Evolutionary conservation across 2,888 invertebrate species (phyloP).

Genomic region (Agelastica alni): DNA sequence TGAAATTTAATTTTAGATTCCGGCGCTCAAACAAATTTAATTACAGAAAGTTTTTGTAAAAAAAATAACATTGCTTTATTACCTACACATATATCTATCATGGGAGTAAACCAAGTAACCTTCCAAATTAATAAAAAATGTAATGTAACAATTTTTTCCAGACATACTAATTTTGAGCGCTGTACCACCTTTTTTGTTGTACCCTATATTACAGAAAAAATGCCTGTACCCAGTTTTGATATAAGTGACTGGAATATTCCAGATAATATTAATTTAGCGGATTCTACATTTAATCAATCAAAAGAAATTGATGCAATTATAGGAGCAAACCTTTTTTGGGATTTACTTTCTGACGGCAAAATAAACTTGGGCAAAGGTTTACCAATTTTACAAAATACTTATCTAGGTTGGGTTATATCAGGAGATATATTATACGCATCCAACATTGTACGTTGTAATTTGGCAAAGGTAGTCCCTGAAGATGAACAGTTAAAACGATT

Average conservation of each 20-base stretch:
- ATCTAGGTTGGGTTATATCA: too few relatives aligned
- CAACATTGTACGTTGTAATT: slow-evolving; percentile 9
- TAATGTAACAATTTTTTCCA: slow-evolving; percentile 1
- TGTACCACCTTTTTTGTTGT: not conserved
- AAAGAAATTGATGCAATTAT: slow-evolving; percentile 23
- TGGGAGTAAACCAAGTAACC: slow-evolving; percentile 4
- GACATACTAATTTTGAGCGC: not conserved
- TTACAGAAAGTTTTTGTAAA: not conserved
- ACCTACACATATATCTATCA: slow-evolving; percentile 2
- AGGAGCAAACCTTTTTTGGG: slow-evolving; percentile 25
- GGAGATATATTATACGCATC: too few relatives aligned
- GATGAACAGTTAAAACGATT: slow-evolving; percentile 21
- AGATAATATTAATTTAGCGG: not conserved
- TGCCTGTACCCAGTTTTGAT: not conserved
- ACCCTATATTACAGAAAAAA: not conserved
- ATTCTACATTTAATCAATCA: slow-evolving; percentile 4
- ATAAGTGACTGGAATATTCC: not conserved
- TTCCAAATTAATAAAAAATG: slow-evolving; percentile 3
- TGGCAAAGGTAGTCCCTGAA: slow-evolving; percentile 19
- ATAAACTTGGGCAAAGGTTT: slow-evolving; percentile 21
- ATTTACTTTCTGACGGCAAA: slow-evolving; percentile 20
- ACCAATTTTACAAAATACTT: too few relatives aligned
- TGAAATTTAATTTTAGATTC: slow-evolving; percentile 1
- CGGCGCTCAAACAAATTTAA: slow-evolving; percentile 8
- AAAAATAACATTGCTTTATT: not conserved